phyloP scores from a whole-genome alignment of 2,888 invertebrate genomes.

The Synergus japonicus region DNA sequence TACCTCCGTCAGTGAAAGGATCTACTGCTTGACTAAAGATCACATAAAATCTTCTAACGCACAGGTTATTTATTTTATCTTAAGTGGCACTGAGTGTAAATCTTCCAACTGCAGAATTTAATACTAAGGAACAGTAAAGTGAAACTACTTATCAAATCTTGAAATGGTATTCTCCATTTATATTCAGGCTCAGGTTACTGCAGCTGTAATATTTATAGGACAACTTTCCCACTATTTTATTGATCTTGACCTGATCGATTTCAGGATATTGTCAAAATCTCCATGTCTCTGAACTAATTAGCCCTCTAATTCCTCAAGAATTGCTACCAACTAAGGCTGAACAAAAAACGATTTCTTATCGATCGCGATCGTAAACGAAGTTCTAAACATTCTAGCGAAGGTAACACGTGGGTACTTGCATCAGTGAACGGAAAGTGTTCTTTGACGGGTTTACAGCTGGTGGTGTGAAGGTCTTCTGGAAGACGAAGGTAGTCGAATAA shows the following conservation, averaged over 20 bases:
- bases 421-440: conserved; percentile 20
- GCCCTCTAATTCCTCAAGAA: not conserved
- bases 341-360: not conserved
- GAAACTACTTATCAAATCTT: conserved; percentile 7
- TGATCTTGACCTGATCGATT: not conserved
- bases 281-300: too few relatives aligned
- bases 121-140: not conserved
- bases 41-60: conserved; percentile 30
- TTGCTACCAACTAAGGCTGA: not conserved
- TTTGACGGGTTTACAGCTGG: conserved; percentile 15
- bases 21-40: conserved; percentile 33
- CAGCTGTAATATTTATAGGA: not conserved
- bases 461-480: conserved; percentile 41
- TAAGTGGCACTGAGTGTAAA: conserved; percentile 32
- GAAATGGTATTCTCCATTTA: not conserved
- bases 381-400: conserved; percentile 10
- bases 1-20: conserved; percentile 32
- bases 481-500: conserved; percentile 60
- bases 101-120: conserved; percentile 1
- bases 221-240: not conserved
- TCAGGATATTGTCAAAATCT: too few relatives aligned
- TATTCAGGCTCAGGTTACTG: not conserved
- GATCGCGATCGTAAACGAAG: conserved; percentile 8
- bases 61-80: conserved; percentile 26
- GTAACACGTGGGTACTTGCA: conserved; percentile 21